Percentiles rank a stretch among this genome's conserved stretches.
Conservation (phyloP, 2,797 vertebrate species). For the Sebastiscus tertius region DNA sequence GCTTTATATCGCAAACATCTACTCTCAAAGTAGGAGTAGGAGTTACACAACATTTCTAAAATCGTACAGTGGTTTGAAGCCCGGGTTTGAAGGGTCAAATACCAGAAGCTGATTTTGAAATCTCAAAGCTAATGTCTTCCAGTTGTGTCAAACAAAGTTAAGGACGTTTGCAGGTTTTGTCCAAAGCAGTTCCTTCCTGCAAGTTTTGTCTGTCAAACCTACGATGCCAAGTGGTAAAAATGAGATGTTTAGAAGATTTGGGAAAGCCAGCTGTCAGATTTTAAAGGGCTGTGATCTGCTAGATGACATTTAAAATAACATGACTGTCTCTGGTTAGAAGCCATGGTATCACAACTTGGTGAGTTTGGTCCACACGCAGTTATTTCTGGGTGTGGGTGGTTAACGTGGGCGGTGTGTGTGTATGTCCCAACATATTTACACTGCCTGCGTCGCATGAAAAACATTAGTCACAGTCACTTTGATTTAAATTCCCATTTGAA, state of each 20-base stretch:
- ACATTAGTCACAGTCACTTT: slow-evolving; percentile 22
- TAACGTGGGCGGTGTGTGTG: slow-evolving; percentile 14
- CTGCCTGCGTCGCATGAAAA: slow-evolving; percentile 1
- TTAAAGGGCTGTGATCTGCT: neutral
- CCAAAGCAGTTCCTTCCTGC: neutral
- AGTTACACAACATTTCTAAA: too few relatives aligned
- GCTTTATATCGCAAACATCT: too few relatives aligned
- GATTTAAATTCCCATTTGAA: slow-evolving; percentile 19
- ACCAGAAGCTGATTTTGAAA: neutral
- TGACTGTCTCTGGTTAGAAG: slow-evolving; percentile 2
- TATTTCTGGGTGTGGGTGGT: slow-evolving; percentile 34
- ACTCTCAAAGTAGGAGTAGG: too few relatives aligned
- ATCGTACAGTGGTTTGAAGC: too few relatives aligned
- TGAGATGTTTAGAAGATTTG: neutral
- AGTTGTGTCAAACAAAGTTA: neutral
- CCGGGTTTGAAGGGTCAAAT: too few relatives aligned
- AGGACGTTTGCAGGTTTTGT: neutral
- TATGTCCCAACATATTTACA: slow-evolving; percentile 7
- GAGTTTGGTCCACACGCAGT: slow-evolving; percentile 11
- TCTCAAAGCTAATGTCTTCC: slow-evolving; percentile 5
- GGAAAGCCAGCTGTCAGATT: slow-evolving; percentile 6
- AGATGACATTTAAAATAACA: slow-evolving; percentile 21
- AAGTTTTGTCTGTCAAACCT: neutral
- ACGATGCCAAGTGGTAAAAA: neutral
- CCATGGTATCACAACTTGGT: slow-evolving; percentile 6